These are phyloP conservation scores for Hyposoter didymator DNA, from an alignment of 2,888 invertebrate genomes.

Conservation along the genomic window DNA sequence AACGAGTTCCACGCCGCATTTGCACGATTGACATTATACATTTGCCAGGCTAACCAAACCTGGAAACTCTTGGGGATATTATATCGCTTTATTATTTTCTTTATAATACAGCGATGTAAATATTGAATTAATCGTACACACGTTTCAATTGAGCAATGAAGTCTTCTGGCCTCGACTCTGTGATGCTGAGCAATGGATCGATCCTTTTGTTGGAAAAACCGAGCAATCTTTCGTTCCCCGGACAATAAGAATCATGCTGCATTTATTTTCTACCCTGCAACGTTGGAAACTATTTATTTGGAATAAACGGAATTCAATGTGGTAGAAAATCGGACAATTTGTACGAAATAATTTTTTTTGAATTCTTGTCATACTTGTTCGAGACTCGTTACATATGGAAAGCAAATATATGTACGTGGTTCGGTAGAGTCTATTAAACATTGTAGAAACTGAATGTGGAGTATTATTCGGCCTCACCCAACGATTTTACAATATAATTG, in stretches of 20 bases:
- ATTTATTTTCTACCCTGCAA: too few relatives aligned
- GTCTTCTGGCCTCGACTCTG: neutral
- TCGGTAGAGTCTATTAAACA: neutral
- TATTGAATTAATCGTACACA: too few relatives aligned
- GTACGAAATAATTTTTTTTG: neutral
- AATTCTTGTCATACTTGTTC: neutral
- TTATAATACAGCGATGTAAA: neutral
- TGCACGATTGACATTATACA: constrained; percentile 62
- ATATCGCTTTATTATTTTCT: constrained; percentile 1
- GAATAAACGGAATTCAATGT: neutral
- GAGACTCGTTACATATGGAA: constrained; percentile 5
- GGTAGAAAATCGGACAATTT: constrained; percentile 7
- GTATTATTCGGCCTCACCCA: constrained; percentile 42
- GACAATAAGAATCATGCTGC: too few relatives aligned
- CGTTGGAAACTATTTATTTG: neutral
- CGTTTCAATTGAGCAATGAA: neutral
- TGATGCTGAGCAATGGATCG: neutral
- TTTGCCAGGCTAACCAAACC: constrained; percentile 13
- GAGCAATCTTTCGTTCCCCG: neutral
- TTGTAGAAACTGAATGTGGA: constrained; percentile 4
- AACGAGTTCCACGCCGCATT: constrained; percentile 48
- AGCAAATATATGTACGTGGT: neutral
- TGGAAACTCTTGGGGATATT: constrained; percentile 15
- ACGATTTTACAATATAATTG: constrained; percentile 51
- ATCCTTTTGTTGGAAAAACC: neutral